Evolutionary conservation across 2,888 invertebrate genomes (phyloP).

Genomic region (Siphlonurus alternatus): DNA sequence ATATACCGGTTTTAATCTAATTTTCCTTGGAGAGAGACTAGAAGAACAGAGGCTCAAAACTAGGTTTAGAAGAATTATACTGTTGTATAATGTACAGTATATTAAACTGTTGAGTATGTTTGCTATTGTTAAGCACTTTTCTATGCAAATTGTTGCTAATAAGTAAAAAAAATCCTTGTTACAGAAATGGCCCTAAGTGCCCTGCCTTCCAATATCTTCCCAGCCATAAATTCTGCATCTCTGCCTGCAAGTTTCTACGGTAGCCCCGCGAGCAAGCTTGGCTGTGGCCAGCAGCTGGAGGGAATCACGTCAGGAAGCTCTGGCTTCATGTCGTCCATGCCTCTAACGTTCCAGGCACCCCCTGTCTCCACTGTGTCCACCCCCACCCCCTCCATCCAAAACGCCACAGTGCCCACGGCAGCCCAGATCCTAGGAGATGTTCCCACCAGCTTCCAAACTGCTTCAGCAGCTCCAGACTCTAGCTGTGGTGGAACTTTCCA

Average conservation of each 20-base stretch:
- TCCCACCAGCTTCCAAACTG: neutral
- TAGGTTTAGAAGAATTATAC: no score
- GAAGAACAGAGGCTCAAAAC: no score
- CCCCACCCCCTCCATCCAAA: conserved; percentile 1
- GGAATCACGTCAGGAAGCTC: neutral
- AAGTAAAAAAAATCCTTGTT: no score
- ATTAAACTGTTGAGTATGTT: no score
- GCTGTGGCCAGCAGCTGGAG: neutral
- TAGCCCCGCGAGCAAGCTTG: neutral
- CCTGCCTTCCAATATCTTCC: neutral
- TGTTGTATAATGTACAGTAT: no score
- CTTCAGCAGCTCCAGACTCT: neutral
- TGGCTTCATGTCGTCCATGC: neutral
- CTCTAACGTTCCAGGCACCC: neutral
- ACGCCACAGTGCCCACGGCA: neutral
- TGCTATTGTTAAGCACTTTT: no score
- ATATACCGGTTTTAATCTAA: no score
- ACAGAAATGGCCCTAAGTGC: neutral
- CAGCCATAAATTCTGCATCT: neutral
- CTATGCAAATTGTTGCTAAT: no score
- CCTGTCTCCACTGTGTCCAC: neutral
- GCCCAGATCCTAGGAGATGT: neutral
- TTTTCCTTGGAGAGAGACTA: no score
- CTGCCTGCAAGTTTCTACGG: conserved; percentile 1
- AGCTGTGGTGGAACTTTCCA: neutral